Percentiles rank a stretch among this genome's conserved stretches.
These are phyloP conservation scores for Neoseiulus cucumeris DNA, from an alignment of 1,140 invertebrate species.

Conservation along the genomic window DNA sequence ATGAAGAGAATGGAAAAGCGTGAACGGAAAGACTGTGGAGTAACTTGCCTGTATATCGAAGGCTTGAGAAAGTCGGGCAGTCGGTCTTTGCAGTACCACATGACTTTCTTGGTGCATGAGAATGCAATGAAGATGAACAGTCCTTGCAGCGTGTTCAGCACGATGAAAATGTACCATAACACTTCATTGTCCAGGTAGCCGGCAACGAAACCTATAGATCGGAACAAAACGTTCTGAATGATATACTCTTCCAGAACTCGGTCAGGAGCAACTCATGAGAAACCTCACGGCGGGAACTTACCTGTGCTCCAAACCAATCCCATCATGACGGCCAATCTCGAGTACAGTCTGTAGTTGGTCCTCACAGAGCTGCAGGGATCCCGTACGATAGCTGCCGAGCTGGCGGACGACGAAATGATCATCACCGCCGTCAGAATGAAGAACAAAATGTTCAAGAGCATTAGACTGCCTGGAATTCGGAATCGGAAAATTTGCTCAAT, in stretches of 20 bases:
- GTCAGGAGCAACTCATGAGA: background rate
- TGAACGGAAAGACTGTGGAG: too few relatives aligned
- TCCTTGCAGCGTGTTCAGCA: conserved; percentile 37
- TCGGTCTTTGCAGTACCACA: conserved; percentile 10
- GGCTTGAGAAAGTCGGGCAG: background rate
- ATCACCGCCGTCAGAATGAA: conserved; percentile 33
- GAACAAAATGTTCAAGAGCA: conserved; percentile 32
- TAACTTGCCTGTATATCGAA: background rate
- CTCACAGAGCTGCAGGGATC: conserved; percentile 19
- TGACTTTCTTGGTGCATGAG: conserved; percentile 24
- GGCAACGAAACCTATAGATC: background rate
- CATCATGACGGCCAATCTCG: conserved; percentile 30
- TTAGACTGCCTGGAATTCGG: conserved; percentile 24
- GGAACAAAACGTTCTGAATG: background rate
- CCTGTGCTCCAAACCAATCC: background rate
- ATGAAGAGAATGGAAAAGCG: too few relatives aligned
- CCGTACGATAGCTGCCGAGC: conserved; percentile 24
- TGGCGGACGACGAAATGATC: conserved; percentile 31
- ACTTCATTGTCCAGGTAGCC: conserved; percentile 27
- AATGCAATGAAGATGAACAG: conserved; percentile 39
- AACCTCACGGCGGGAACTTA: background rate
- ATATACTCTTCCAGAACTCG: background rate
- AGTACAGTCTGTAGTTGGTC: conserved; percentile 34
- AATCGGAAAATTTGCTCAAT: too few relatives aligned
- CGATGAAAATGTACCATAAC: conserved; percentile 34